Evolutionary conservation across 1,140 invertebrate species (phyloP).

Genomic region (Calliphora vicina): DNA sequence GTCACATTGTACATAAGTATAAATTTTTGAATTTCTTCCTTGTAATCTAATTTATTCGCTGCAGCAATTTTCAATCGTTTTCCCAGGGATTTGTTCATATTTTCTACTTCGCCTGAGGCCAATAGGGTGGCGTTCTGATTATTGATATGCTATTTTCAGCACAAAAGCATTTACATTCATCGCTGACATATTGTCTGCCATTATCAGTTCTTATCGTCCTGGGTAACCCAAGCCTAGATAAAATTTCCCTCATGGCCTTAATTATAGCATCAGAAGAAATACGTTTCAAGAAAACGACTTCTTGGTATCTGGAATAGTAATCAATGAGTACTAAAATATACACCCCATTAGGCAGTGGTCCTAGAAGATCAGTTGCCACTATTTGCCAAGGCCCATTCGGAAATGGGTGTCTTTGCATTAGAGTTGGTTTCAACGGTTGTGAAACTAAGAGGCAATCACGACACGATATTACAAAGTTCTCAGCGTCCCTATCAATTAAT

Average conservation of each 20-base stretch:
- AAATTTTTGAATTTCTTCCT: slow-evolving; percentile 37
- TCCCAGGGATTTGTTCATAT: slow-evolving; percentile 18
- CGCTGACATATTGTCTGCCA: slow-evolving; percentile 19
- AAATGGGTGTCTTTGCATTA: slow-evolving; percentile 36
- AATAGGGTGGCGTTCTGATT: slow-evolving; percentile 42
- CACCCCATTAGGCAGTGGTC: no score
- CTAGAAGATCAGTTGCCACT: slow-evolving; percentile 35
- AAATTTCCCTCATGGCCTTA: no score
- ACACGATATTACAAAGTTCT: slow-evolving; percentile 63
- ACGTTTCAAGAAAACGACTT: no score
- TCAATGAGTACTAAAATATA: slow-evolving; percentile 34
- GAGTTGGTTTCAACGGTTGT: slow-evolving; percentile 12
- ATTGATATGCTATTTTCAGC: slow-evolving; percentile 5
- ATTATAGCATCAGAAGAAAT: no score
- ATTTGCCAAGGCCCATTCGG: slow-evolving; percentile 36
- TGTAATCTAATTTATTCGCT: slow-evolving; percentile 20
- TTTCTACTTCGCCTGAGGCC: slow-evolving; percentile 46
- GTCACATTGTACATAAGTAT: slow-evolving; percentile 40
- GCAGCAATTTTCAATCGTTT: slow-evolving; percentile 22
- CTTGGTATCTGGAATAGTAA: no score
- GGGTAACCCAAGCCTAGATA: slow-evolving; percentile 37
- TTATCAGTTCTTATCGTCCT: slow-evolving; percentile 6
- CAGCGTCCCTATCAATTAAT: slow-evolving; percentile 64
- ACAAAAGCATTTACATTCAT: slow-evolving; percentile 15
- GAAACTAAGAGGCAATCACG: slow-evolving; percentile 54